These are phyloP conservation scores for Asbolus verrucosus DNA, from an alignment of 1,140 invertebrate species.

Conservation along the genomic window DNA sequence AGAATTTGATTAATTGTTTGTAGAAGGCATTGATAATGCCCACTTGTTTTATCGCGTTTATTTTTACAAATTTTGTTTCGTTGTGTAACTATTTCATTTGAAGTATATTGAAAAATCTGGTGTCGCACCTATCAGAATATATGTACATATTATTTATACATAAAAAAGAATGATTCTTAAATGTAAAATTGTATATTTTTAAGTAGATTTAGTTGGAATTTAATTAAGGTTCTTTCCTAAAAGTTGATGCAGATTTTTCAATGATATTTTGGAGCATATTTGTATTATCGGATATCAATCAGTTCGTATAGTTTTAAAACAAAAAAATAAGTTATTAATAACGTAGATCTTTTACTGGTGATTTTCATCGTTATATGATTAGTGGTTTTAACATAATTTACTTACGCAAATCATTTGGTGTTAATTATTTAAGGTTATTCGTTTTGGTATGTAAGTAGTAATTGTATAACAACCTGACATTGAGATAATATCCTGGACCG, in stretches of 20 bases:
- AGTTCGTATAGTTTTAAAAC: constrained; percentile 45
- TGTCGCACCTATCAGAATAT: constrained; percentile 30
- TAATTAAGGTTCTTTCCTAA: constrained; percentile 14
- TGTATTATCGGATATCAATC: constrained; percentile 47
- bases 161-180: too few relatives aligned
- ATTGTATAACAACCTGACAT: constrained; percentile 42
- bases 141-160: constrained; percentile 38
- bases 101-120: constrained; percentile 47
- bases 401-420: constrained; percentile 52
- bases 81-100: constrained; percentile 21
- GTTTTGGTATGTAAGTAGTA: constrained; percentile 44
- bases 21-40: constrained; percentile 45
- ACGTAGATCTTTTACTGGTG: constrained; percentile 46
- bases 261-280: constrained; percentile 43
- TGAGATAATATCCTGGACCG: constrained; percentile 37
- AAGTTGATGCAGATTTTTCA: constrained; percentile 49
- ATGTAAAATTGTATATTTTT: constrained; percentile 24
- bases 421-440: constrained; percentile 54
- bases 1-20: constrained; percentile 56
- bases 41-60: constrained; percentile 44
- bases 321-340: constrained; percentile 52
- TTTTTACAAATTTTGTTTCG: constrained; percentile 46
- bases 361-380: constrained; percentile 53
- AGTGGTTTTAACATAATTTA: constrained; percentile 52
- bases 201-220: constrained; percentile 35